Evolutionary conservation across 2,888 invertebrate genomes (phyloP).

Genomic region (Drosophila tanythrix): DNA sequence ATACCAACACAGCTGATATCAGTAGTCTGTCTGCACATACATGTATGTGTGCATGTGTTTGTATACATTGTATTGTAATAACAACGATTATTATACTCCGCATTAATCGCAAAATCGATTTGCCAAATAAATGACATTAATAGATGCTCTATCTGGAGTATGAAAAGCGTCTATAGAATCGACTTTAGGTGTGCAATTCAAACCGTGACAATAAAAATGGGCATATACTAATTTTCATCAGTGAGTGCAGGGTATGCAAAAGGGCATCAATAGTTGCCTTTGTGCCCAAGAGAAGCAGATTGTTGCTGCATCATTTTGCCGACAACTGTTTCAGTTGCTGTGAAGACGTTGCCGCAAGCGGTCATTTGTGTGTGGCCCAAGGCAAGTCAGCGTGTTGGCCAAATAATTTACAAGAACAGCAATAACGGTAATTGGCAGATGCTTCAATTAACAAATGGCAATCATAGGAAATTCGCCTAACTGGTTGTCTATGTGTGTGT

Average conservation of each 20-base stretch:
- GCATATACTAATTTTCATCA: no score
- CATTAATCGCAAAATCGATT: conserved; percentile 20
- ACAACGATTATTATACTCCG: conserved; percentile 12
- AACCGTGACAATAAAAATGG: not conserved
- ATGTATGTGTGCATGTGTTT: not conserved
- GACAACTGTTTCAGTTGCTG: conserved; percentile 53
- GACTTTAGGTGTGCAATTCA: not conserved
- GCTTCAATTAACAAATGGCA: conserved; percentile 2
- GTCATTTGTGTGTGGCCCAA: conserved; percentile 14
- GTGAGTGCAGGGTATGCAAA: conserved; percentile 1
- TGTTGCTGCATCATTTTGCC: conserved; percentile 23
- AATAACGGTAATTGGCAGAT: conserved; percentile 28
- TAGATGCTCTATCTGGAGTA: not conserved
- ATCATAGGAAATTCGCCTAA: not conserved
- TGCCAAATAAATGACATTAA: conserved; percentile 15
- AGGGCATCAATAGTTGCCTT: conserved; percentile 24
- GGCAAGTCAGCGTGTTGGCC: not conserved
- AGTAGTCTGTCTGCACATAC: not conserved
- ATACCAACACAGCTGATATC: not conserved
- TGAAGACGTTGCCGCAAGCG: conserved; percentile 59
- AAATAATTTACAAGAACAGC: conserved; percentile 3
- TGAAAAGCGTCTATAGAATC: not conserved
- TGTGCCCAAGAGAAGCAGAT: conserved; percentile 24
- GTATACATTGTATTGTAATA: conserved; percentile 12
- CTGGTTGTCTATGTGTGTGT: not conserved